phyloP scores from a whole-genome alignment of 2,797 vertebrate genomes.

The Gadopsis bispinosus region DNA sequence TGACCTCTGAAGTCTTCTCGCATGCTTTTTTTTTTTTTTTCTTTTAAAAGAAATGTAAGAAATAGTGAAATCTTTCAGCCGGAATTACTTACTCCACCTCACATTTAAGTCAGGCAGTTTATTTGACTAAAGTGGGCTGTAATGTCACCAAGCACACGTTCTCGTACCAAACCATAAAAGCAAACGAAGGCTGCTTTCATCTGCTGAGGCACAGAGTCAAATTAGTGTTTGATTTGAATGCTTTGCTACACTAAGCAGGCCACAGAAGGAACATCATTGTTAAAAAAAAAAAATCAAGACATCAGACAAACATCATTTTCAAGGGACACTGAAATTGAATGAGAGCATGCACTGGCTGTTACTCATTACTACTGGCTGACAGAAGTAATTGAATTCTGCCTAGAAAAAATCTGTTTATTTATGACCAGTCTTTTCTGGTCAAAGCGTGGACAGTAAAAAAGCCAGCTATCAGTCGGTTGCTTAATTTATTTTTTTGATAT shows the following conservation, averaged over 20 bases:
- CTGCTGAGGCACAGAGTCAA: constrained; percentile 69
- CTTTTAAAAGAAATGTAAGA: background rate
- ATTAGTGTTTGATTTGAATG: constrained; percentile 77
- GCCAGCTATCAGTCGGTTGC: constrained; percentile 15
- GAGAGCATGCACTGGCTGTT: constrained; percentile 79
- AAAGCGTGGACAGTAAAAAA: constrained; percentile 45
- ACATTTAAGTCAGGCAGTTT: constrained; percentile 54
- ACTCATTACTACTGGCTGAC: constrained; percentile 78
- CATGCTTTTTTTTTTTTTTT: background rate
- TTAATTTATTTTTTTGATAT: constrained; percentile 9
- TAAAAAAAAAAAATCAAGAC: constrained; percentile 58
- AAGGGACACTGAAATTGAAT: constrained; percentile 79
- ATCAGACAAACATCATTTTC: constrained; percentile 73
- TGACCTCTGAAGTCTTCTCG: constrained; percentile 17
- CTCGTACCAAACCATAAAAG: constrained; percentile 55
- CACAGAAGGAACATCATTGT: constrained; percentile 70
- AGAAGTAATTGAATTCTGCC: constrained; percentile 79
- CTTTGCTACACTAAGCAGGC: constrained; percentile 71
- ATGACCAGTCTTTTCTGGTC: constrained; percentile 58
- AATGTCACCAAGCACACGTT: constrained; percentile 43
- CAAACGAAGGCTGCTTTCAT: constrained; percentile 67
- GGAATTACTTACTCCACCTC: constrained; percentile 40
- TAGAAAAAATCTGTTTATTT: constrained; percentile 73
- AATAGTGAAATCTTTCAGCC: constrained; percentile 35
- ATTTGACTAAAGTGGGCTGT: constrained; percentile 54